Conservation (phyloP, 30 jellyfish, hydroid and myxozoan genomes). For the Turritopsis rubra region DNA sequence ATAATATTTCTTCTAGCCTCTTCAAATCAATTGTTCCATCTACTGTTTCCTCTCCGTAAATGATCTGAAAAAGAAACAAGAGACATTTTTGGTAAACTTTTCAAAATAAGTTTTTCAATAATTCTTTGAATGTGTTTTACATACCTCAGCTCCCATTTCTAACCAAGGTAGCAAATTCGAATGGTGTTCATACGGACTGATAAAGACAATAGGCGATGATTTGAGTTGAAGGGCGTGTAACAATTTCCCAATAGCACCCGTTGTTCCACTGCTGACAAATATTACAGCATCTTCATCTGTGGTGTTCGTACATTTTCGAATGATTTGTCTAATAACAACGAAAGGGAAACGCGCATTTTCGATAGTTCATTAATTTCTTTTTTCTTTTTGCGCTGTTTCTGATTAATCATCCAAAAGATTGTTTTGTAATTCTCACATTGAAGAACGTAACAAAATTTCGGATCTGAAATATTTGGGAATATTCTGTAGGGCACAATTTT, state of each 20-base stretch:
- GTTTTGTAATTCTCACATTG: too few relatives aligned
- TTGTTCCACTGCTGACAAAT: constrained; percentile 78
- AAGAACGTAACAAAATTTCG: too few relatives aligned
- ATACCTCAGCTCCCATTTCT: constrained; percentile 84
- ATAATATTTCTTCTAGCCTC: constrained; percentile 46
- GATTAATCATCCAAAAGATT: too few relatives aligned
- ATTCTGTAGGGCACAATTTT: too few relatives aligned
- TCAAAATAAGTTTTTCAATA: too few relatives aligned
- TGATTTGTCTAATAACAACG: constrained; percentile 39
- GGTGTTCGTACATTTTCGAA: constrained; percentile 74
- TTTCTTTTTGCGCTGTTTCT: too few relatives aligned
- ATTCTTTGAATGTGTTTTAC: neutral
- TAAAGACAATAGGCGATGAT: constrained; percentile 74
- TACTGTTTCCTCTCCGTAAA: constrained; percentile 48
- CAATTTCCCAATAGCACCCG: constrained; percentile 77
- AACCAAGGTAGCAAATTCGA: constrained; percentile 80
- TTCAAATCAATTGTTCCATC: constrained; percentile 47
- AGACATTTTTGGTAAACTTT: neutral
- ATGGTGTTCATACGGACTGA: constrained; percentile 86
- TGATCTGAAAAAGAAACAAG: constrained; percentile 42
- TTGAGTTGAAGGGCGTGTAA: constrained; percentile 62
- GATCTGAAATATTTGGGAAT: too few relatives aligned
- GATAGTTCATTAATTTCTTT: too few relatives aligned
- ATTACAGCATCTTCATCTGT: constrained; percentile 72
- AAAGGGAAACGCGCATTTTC: neutral